Percentiles rank a stretch among this genome's conserved stretches.
These are phyloP conservation scores for Cygnus atratus DNA, from an alignment of 2,113 vertebrate genomes.

Conservation along the genomic window DNA sequence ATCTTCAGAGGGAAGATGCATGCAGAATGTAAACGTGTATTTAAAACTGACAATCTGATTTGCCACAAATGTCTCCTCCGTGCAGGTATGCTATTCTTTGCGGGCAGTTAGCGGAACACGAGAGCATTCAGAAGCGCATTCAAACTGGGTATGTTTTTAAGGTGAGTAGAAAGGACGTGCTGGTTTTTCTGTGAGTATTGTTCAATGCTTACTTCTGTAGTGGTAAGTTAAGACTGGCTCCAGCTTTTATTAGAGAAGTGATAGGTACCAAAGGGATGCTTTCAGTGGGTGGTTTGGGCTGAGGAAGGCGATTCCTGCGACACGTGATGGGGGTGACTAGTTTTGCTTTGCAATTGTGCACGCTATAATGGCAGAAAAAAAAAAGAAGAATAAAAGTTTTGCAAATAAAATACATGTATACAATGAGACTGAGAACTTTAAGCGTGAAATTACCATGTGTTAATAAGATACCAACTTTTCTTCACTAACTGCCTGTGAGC, in stretches of 20 bases:
- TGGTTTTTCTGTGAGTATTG: neutral
- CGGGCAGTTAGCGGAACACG: constrained; percentile 75
- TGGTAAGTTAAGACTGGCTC: neutral
- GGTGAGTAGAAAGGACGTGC: constrained; percentile 59
- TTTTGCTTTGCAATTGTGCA: neutral
- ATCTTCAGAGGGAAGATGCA: neutral
- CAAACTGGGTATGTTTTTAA: constrained; percentile 78
- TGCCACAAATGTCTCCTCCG: neutral
- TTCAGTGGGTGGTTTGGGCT: neutral
- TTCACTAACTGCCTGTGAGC: neutral
- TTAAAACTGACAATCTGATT: neutral
- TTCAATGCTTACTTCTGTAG: rapidly evolving
- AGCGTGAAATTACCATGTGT: rapidly evolving
- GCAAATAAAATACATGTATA: neutral
- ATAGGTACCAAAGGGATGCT: neutral
- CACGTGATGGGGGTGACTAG: too few species aligned
- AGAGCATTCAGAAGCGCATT: constrained; percentile 79
- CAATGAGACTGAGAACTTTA: neutral
- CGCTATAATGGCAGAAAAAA: rapidly evolving
- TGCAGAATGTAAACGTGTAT: rapidly evolving
- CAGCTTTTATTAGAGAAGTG: neutral
- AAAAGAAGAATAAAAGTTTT: neutral
- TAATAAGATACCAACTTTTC: neutral
- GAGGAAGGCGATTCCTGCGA: rapidly evolving
- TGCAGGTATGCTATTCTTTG: constrained; percentile 80